Base-by-base conservation (phyloP, 1,140 invertebrate species). In the Kradibia gibbosae region DNA sequence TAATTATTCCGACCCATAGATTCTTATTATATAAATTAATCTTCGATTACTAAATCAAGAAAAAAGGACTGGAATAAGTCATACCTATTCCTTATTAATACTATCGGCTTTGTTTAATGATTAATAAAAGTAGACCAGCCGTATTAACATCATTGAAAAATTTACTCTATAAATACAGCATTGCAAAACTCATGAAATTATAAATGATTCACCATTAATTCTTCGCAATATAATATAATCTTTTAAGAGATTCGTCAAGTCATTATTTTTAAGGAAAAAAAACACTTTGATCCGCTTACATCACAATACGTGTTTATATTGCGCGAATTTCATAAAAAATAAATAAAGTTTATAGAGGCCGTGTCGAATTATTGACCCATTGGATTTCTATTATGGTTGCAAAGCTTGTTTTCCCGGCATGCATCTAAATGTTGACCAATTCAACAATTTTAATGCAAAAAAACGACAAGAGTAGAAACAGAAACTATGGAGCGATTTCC, bases 11-110 rank as follows among this genome's bases (percentile, higher is more conserved):
- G 34, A 25, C 34, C 22, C n/a, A n/a, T 70, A 34, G 39, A 22
- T 70, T 15, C 65, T 70, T 45, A n/a, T 70, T 42, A 42, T 70
- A 31, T 31, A 31, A 72, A 72, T 72, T 72, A 72, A 72, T 20
- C 10, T 67, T 50, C 39, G 3, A 50, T 50, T 39, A 72, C 48
- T 48, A 13, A 28, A 50, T 72, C n/a, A 7, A 73, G n/a, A 73
- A 73, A 3, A 36, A 53, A 73, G 34, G 11, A 53, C 31, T 53
- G 48, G 2, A 42, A 55, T 53, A 73, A 72, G n/a, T 72, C 15
- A 42, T 42, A 70, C 20, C 42, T 13, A 3, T 42, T 70, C 42
- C 31, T 36, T 67, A 39, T 36, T 39, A 22, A 36, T 20, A 70
- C n/a, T 20, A 70, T 3, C 0, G 20, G 3, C 34, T 42, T 45